Conservation (phyloP, 2,113 vertebrate species). For the Myanophis thanlyinensis region DNA sequence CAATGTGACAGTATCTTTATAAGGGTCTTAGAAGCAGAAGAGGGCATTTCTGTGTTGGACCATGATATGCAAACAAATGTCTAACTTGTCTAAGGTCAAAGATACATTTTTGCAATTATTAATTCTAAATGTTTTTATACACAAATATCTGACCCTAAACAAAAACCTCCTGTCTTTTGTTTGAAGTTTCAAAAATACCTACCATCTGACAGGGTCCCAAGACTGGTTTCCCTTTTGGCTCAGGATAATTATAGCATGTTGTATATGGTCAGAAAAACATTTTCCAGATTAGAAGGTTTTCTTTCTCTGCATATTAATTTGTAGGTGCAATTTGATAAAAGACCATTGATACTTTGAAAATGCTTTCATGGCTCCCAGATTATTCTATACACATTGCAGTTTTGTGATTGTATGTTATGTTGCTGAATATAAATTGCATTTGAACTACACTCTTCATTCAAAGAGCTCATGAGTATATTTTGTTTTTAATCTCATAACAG, state of each 20-base stretch:
- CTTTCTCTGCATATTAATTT: not conserved
- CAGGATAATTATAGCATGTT: not conserved
- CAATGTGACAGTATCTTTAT: not conserved
- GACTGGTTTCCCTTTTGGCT: not conserved
- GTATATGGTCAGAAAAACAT: not conserved
- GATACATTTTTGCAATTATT: not conserved
- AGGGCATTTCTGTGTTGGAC: not conserved
- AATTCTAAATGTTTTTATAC: not conserved
- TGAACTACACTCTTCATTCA: not conserved
- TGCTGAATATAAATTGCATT: not conserved
- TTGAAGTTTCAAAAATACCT: not conserved
- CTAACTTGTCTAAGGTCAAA: not conserved
- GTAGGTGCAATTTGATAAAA: not conserved
- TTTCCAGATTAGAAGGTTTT: not conserved
- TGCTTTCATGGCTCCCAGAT: not conserved
- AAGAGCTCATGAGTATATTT: not conserved
- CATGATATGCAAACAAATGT: not conserved
- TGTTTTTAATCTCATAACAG: not conserved
- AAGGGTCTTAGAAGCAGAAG: not conserved
- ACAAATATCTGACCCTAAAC: not conserved
- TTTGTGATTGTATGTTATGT: not conserved
- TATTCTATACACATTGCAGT: not conserved
- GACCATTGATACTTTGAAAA: not conserved
- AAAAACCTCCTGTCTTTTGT: not conserved
- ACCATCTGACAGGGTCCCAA: not conserved